These are phyloP conservation scores for Heliconius ethilla DNA, from an alignment of 2,888 invertebrate genomes.

Conservation along the genomic window DNA sequence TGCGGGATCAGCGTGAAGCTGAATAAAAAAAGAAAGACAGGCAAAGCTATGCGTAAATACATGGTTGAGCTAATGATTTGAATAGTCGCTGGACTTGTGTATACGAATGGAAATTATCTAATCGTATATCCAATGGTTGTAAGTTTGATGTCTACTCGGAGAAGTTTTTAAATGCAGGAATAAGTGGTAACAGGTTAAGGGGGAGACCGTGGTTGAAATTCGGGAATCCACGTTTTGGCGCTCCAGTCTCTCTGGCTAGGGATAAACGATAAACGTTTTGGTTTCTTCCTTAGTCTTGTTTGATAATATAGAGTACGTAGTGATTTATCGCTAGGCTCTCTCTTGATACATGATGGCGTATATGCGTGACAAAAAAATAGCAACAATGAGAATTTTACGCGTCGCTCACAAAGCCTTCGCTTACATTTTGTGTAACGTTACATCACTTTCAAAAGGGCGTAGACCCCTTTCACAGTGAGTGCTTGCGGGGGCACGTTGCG, in stretches of 20 bases:
- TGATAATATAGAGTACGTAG: background rate
- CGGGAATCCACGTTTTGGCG: background rate
- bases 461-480: conserved; percentile 28
- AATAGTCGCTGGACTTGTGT: too few species aligned
- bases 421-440: conserved; percentile 10
- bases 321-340: background rate
- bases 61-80: too few species aligned
- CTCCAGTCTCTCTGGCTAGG: too few species aligned
- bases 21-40: too few species aligned
- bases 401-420: conserved; percentile 7
- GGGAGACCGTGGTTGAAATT: background rate
- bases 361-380: conserved; percentile 13
- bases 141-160: background rate
- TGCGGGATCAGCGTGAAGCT: too few species aligned
- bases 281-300: background rate
- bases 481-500: conserved; percentile 24
- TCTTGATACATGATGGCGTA: background rate
- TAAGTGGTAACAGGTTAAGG: background rate
- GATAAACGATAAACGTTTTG: too few species aligned
- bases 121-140: background rate
- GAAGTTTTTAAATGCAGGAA: background rate
- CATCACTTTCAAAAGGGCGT: conserved; percentile 25
- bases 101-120: background rate
- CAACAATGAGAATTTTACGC: conserved; percentile 4
- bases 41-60: too few species aligned